A percentile compares a stretch with the other conserved stretches of the same genome.
Conservation (phyloP, 2,888 invertebrate genomes). For the Eupsilia transversa region DNA sequence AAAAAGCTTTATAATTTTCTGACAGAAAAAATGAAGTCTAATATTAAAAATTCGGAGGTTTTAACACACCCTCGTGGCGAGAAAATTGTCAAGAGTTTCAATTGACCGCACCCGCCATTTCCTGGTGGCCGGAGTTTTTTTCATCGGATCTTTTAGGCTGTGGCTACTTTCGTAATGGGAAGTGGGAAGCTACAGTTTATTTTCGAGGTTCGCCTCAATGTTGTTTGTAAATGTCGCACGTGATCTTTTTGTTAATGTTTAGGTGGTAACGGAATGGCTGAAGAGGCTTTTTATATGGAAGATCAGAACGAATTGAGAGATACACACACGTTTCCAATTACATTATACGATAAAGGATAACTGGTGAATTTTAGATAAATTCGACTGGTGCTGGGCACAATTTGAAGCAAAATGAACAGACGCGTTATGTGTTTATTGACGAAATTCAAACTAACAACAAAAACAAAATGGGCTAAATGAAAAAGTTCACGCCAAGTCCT, state of each 20-base stretch:
- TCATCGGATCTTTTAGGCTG: slow-evolving; percentile 63
- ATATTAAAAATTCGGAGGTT: slow-evolving; percentile 72
- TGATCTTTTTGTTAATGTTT: slow-evolving; percentile 50
- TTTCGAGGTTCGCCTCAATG: slow-evolving; percentile 57
- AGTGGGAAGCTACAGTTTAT: slow-evolving; percentile 64
- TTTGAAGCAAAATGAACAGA: slow-evolving; percentile 7
- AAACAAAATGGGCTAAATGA: slow-evolving; percentile 65
- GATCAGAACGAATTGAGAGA: slow-evolving; percentile 29
- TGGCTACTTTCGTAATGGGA: slow-evolving; percentile 66
- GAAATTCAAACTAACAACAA: slow-evolving; percentile 57
- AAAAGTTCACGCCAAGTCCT: slow-evolving; percentile 70
- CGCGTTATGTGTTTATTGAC: slow-evolving; percentile 45
- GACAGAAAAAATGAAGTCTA: slow-evolving; percentile 65
- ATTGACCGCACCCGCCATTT: slow-evolving; percentile 63
- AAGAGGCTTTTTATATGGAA: slow-evolving; percentile 31
- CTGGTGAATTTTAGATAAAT: slow-evolving; percentile 15
- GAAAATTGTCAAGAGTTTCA: slow-evolving; percentile 69
- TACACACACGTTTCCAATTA: slow-evolving; percentile 41
- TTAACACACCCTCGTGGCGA: slow-evolving; percentile 62
- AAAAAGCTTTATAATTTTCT: slow-evolving; percentile 56
- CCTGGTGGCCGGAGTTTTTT: slow-evolving; percentile 65
- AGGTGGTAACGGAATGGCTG: slow-evolving; percentile 19
- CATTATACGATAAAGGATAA: slow-evolving; percentile 16
- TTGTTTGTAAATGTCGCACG: slow-evolving; percentile 50
- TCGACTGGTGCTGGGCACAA: not conserved